Evolutionary conservation across 1,140 invertebrate genomes (phyloP).

Genomic region (Mamestra configurata): DNA sequence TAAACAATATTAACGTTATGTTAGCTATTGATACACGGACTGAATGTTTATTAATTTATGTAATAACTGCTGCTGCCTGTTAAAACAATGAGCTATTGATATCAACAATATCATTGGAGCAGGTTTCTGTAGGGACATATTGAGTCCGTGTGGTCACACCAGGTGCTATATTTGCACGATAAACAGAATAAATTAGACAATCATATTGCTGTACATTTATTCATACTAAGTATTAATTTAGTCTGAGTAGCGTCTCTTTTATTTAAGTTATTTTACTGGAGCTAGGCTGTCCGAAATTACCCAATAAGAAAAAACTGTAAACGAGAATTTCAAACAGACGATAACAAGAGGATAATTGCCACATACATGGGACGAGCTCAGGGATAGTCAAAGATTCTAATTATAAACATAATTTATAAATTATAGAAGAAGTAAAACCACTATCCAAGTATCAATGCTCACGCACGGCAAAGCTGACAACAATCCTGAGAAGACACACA

Average conservation of each 20-base stretch:
- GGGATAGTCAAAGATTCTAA: no score
- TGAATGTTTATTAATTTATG: constrained; percentile 20
- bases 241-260: neutral
- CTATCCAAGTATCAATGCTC: no score
- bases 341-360: no score
- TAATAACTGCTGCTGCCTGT: constrained; percentile 25
- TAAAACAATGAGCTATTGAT: constrained; percentile 37
- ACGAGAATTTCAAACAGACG: no score
- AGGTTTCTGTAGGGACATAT: neutral
- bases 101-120: neutral
- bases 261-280: neutral
- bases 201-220: neutral
- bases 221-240: neutral
- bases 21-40: constrained; percentile 26
- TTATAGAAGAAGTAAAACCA: no score
- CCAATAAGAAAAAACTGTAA: neutral
- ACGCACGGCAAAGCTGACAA: neutral
- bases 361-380: no score
- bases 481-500: neutral
- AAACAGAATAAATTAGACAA: neutral
- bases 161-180: constrained; percentile 2
- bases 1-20: constrained; percentile 39
- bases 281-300: neutral
- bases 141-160: neutral
- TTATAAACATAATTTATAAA: no score